Conservation (phyloP, 2,888 invertebrate genomes). For the Hipparchia sbordonii region DNA sequence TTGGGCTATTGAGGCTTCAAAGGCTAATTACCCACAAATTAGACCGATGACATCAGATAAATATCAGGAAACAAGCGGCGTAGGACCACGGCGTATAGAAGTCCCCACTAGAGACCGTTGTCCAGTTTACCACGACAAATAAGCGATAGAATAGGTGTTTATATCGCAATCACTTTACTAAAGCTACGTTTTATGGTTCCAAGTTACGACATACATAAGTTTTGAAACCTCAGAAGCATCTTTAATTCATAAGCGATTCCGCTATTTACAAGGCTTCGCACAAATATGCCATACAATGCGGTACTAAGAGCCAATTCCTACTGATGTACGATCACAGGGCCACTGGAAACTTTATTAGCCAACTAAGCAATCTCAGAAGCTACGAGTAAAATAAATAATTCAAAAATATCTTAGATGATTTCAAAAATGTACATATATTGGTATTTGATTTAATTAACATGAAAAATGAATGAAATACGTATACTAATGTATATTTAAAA, state of each 20-base stretch:
- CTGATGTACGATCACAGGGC: neutral
- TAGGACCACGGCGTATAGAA: too few relatives aligned
- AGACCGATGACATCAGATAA: too few relatives aligned
- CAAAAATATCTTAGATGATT: neutral
- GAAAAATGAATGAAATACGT: too few relatives aligned
- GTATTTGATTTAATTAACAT: too few relatives aligned
- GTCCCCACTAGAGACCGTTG: too few relatives aligned
- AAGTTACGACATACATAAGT: conserved; percentile 11
- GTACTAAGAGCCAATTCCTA: conserved; percentile 10
- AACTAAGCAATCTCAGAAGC: conserved; percentile 11
- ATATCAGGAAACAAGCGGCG: too few relatives aligned
- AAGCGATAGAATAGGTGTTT: too few relatives aligned
- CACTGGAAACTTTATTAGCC: conserved; percentile 3
- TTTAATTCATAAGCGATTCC: conserved; percentile 20
- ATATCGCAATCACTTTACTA: neutral
- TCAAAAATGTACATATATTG: too few relatives aligned
- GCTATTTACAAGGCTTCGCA: conserved; percentile 14
- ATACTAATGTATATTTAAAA: too few relatives aligned
- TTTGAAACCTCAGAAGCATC: conserved; percentile 9
- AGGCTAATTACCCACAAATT: too few relatives aligned
- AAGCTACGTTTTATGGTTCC: conserved; percentile 1
- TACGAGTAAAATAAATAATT: neutral
- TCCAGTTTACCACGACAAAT: too few relatives aligned
- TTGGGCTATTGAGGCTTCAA: too few relatives aligned
- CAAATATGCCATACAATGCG: neutral